Evolutionary conservation across 1,140 invertebrate genomes (phyloP).

Genomic region (Venustaconcha ellipsiformis): DNA sequence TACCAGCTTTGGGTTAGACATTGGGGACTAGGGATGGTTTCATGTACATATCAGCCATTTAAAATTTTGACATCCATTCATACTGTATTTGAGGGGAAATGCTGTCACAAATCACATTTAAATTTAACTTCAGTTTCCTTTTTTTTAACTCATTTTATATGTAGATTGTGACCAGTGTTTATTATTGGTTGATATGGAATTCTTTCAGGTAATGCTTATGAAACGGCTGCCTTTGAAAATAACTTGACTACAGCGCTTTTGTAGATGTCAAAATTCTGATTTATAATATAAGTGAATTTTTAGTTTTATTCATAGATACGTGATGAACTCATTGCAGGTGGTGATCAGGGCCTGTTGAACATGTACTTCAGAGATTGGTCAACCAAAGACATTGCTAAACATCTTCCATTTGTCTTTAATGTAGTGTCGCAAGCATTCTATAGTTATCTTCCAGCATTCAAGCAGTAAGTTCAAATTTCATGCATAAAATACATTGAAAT

Average conservation of each 20-base stretch:
- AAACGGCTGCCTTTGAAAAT: too few species aligned
- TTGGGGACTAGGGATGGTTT: too few species aligned
- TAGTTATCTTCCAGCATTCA: conserved; percentile 96
- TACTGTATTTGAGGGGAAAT: too few species aligned
- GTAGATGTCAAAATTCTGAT: neutral
- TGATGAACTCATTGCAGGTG: conserved; percentile 48
- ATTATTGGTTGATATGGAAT: too few species aligned
- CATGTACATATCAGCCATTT: too few species aligned
- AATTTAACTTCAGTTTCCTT: too few species aligned
- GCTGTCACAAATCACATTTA: too few species aligned
- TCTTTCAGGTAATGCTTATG: too few species aligned
- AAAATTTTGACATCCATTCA: too few species aligned
- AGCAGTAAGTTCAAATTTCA: conserved; percentile 78
- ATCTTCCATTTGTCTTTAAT: conserved; percentile 98
- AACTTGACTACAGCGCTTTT: neutral
- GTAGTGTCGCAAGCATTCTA: conserved; percentile 95
- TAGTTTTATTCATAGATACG: neutral
- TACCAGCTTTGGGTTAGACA: too few species aligned
- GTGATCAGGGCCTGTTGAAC: conserved; percentile 93
- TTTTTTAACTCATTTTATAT: too few species aligned
- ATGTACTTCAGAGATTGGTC: conserved; percentile 94
- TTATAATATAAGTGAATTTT: neutral
- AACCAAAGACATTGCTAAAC: conserved; percentile 88
- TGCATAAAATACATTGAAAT: neutral
- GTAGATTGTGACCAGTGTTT: too few species aligned